Conservation (phyloP, 2,113 vertebrate species). For the Ammodytes marinus region DNA sequence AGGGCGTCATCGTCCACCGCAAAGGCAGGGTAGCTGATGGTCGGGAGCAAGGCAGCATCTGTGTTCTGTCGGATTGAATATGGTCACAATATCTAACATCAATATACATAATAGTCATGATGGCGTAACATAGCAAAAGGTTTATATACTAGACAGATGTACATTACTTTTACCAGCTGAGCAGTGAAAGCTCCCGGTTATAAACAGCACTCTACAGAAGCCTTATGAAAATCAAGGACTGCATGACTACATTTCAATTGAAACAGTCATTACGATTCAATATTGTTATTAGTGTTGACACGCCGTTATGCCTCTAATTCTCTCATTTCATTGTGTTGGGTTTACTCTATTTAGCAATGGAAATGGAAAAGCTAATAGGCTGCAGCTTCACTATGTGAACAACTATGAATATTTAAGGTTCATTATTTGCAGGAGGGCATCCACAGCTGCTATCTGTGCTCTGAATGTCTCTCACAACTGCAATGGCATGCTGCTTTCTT, state of each 20-base stretch:
- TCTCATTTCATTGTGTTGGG: constrained; percentile 33
- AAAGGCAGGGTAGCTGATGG: constrained; percentile 97
- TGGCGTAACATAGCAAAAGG: background rate
- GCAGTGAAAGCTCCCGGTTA: background rate
- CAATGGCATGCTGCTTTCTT: background rate
- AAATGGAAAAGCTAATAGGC: constrained; percentile 35
- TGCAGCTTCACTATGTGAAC: constrained; percentile 25
- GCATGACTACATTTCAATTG: constrained; percentile 16
- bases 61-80: constrained; percentile 87
- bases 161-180: background rate
- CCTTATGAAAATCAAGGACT: background rate
- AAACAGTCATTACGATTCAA: constrained; percentile 30
- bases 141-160: background rate
- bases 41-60: constrained; percentile 94
- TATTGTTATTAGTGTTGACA: constrained; percentile 26
- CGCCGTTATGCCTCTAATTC: constrained; percentile 31
- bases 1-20: constrained; percentile 96
- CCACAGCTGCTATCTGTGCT: background rate
- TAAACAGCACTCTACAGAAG: background rate
- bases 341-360: constrained; percentile 47
- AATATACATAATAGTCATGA: too few species aligned
- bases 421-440: constrained; percentile 6
- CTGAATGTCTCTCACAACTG: background rate
- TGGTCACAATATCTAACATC: background rate
- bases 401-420: constrained; percentile 46